These are phyloP conservation scores for Drosophila insularis DNA, from an alignment of 1,140 invertebrate species.

Conservation along the genomic window DNA sequence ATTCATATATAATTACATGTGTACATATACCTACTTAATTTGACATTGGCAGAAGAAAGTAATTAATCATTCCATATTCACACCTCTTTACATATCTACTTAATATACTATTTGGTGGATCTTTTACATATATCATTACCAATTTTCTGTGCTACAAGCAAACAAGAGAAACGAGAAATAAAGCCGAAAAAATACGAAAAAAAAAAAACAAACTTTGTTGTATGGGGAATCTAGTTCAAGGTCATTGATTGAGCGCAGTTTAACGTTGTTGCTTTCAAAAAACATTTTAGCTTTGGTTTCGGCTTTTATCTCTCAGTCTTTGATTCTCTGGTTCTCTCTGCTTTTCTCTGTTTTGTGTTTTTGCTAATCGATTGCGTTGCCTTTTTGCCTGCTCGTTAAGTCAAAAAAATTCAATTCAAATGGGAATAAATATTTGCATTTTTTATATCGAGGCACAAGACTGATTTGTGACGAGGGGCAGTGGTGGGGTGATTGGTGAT, in stretches of 20 bases:
- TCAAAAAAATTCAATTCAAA: slow-evolving; percentile 54
- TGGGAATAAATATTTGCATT: slow-evolving; percentile 65
- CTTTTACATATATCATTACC: slow-evolving; percentile 51
- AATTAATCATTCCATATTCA: slow-evolving; percentile 52
- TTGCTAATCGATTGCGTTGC: slow-evolving; percentile 65
- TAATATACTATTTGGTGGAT: slow-evolving; percentile 34
- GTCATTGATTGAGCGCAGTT: slow-evolving; percentile 69
- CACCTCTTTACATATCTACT: slow-evolving; percentile 29
- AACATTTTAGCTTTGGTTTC: slow-evolving; percentile 18
- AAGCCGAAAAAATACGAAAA: slow-evolving; percentile 19
- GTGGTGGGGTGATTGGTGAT: background rate
- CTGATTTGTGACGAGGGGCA: background rate
- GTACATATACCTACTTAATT: background rate
- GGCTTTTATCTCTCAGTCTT: background rate
- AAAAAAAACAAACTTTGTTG: slow-evolving; percentile 35
- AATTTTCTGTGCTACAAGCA: slow-evolving; percentile 20
- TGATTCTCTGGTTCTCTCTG: slow-evolving; percentile 10
- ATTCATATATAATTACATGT: background rate
- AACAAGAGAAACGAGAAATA: slow-evolving; percentile 48
- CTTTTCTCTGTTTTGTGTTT: slow-evolving; percentile 36
- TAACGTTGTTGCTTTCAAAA: slow-evolving; percentile 45
- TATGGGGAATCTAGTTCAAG: slow-evolving; percentile 73
- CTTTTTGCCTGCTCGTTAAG: slow-evolving; percentile 44
- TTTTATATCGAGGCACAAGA: slow-evolving; percentile 25
- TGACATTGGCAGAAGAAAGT: slow-evolving; percentile 47